Evolutionary conservation across 2,888 invertebrate species (phyloP).

Genomic region (Hesperia comma): DNA sequence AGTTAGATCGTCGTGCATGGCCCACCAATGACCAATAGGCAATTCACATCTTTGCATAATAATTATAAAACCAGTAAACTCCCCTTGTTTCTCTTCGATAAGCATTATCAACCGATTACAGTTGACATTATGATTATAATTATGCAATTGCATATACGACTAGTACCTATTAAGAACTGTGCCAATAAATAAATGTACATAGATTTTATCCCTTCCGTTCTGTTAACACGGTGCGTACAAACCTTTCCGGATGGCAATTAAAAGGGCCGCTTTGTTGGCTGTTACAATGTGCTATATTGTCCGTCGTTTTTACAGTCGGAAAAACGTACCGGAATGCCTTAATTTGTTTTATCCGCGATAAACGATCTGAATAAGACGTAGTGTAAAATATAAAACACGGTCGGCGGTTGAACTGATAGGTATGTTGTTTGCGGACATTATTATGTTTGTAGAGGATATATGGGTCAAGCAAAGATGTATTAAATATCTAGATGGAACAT

Average conservation of each 20-base stretch:
- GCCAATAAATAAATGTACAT: conserved; percentile 21
- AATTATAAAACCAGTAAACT: no score
- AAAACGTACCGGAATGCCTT: conserved; percentile 28
- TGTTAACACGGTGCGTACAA: conserved; percentile 24
- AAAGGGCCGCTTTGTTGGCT: conserved; percentile 31
- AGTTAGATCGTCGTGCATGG: conserved; percentile 58
- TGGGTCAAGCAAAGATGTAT: not conserved
- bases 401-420: not conserved
- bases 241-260: conserved; percentile 31
- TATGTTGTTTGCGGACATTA: not conserved
- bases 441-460: not conserved
- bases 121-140: no score
- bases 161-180: not conserved
- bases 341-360: conserved; percentile 30
- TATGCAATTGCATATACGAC: no score
- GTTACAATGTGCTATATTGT: conserved; percentile 13
- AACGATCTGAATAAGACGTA: conserved; percentile 28
- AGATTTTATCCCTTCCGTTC: conserved; percentile 28
- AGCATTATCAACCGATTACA: no score
- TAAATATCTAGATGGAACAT: no score
- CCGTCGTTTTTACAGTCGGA: conserved; percentile 19
- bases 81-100: no score
- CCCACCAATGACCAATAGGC: conserved; percentile 38
- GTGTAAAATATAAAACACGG: not conserved
- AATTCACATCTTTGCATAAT: not conserved